Evolutionary conservation across 2,888 invertebrate species (phyloP).

Genomic region (Hemicrepidius hirtus): DNA sequence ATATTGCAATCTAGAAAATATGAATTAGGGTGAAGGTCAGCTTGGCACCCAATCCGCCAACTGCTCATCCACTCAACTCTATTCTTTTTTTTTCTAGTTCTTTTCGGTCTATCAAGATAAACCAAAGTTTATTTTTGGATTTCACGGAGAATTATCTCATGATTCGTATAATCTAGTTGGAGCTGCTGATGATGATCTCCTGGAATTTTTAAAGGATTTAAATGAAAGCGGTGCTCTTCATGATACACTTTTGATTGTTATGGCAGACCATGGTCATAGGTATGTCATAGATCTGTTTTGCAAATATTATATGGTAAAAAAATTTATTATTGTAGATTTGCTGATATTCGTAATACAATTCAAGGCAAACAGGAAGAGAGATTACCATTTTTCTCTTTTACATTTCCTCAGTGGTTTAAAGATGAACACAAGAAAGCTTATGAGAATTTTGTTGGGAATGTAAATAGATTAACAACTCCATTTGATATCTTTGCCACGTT

Average conservation of each 20-base stretch:
- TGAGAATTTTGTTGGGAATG: slow-evolving; percentile 79
- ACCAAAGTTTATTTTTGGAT: slow-evolving; percentile 90
- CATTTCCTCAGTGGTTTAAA: slow-evolving; percentile 83
- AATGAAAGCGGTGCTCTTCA: slow-evolving; percentile 79
- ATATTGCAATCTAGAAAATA: no score
- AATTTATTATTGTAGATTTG: slow-evolving; percentile 76
- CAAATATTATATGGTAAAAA: no score
- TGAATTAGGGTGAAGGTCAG: no score
- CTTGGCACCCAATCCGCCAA: no score
- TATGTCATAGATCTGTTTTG: slow-evolving; percentile 2
- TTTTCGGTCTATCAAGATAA: slow-evolving; percentile 78
- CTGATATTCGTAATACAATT: slow-evolving; percentile 86
- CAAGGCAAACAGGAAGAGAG: slow-evolving; percentile 96
- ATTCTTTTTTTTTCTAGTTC: slow-evolving; percentile 68
- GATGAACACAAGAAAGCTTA: slow-evolving; percentile 77
- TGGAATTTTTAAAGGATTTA: slow-evolving; percentile 79
- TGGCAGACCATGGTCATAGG: slow-evolving; percentile 93
- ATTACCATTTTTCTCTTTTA: slow-evolving; percentile 88
- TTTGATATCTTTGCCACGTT: slow-evolving; percentile 93
- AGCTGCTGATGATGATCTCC: slow-evolving; percentile 84
- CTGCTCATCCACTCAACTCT: no score
- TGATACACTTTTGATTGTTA: slow-evolving; percentile 88
- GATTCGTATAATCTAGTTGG: slow-evolving; percentile 88
- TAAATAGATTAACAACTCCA: slow-evolving; percentile 85
- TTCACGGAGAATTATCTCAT: slow-evolving; percentile 92